Evolutionary conservation across 2,797 vertebrate species (phyloP).

Genomic region (Steatocranus sp.): DNA sequence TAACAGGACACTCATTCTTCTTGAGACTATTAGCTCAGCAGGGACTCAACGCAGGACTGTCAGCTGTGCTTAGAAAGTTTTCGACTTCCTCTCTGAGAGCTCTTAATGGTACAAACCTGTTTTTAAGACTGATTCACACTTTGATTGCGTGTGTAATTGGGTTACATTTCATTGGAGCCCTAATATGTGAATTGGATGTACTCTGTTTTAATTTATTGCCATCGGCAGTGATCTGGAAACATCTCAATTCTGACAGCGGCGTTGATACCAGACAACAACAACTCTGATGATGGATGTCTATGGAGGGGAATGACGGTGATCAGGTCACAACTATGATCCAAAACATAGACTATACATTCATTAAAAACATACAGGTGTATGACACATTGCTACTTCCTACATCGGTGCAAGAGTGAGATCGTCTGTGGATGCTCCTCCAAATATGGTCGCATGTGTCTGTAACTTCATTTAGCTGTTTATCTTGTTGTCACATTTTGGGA

Average conservation of each 20-base stretch:
- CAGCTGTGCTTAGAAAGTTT: background rate
- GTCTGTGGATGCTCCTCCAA: background rate
- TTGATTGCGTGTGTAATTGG: background rate
- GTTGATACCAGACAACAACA: background rate
- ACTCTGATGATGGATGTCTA: background rate
- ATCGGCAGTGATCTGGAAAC: background rate
- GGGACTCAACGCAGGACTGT: background rate
- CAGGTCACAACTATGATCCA: background rate
- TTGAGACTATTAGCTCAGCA: conserved; percentile 18
- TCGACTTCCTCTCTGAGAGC: background rate
- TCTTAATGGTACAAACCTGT: background rate
- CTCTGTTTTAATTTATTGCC: background rate
- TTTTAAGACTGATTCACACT: background rate
- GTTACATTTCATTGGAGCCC: background rate
- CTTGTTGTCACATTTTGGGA: background rate
- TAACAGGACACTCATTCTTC: conserved; percentile 21
- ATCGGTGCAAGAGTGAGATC: background rate
- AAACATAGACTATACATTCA: background rate
- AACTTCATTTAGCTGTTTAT: background rate
- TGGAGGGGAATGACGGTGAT: background rate
- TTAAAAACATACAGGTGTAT: background rate
- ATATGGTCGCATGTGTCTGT: background rate
- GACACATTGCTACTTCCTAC: background rate
- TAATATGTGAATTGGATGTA: background rate
- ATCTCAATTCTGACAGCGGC: background rate